Evolutionary conservation across 1,140 invertebrate genomes (phyloP).

Genomic region (Pteromalus puparum): DNA sequence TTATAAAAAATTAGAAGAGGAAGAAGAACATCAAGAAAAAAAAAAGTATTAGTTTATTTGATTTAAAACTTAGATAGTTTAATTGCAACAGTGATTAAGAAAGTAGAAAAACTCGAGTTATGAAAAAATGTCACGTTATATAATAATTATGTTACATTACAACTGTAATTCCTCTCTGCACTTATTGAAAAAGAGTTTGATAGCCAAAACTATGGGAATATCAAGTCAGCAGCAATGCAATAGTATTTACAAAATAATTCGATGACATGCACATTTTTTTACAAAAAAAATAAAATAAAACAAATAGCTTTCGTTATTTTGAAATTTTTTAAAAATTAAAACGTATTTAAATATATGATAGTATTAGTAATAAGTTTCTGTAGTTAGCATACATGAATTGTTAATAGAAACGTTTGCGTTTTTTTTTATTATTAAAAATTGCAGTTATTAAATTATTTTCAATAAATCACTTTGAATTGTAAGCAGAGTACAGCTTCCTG

Average conservation of each 20-base stretch:
- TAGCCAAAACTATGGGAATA: neutral
- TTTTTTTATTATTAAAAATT: neutral
- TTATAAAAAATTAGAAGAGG: too few relatives aligned
- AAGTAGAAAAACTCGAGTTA: too few relatives aligned
- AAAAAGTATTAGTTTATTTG: too few relatives aligned
- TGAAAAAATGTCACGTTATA: constrained; percentile 28
- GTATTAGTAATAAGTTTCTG: neutral
- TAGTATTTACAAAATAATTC: neutral
- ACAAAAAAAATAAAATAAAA: neutral
- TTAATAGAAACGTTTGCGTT: neutral
- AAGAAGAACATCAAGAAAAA: too few relatives aligned
- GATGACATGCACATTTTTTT: neutral
- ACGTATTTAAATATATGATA: neutral
- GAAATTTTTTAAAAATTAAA: neutral
- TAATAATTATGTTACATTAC: constrained; percentile 17
- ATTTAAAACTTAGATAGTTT: too few relatives aligned
- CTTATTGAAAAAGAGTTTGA: neutral
- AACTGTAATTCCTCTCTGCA: neutral
- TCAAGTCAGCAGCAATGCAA: neutral
- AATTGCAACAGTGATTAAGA: too few relatives aligned
- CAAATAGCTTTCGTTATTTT: neutral
- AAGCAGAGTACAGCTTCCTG: constrained; percentile 74
- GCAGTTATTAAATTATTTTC: constrained; percentile 1
- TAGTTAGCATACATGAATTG: neutral
- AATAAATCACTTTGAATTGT: constrained; percentile 66